Conservation (phyloP, 2,113 vertebrate species). For the Coryphaenoides rupestris region DNA sequence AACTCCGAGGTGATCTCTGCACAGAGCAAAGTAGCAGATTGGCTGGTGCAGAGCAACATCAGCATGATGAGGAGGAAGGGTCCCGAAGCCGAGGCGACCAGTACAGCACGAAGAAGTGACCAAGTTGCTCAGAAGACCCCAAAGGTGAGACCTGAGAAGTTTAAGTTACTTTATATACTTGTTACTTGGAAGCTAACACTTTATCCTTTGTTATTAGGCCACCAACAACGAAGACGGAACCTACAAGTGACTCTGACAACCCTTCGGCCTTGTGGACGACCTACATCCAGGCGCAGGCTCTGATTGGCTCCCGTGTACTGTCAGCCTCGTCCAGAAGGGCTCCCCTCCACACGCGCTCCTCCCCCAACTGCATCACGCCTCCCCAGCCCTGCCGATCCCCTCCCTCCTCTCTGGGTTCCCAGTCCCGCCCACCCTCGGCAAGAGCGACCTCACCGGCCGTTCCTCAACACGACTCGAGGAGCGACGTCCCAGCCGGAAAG, state of each 20-base stretch:
- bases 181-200: background rate
- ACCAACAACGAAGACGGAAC: conserved; percentile 79
- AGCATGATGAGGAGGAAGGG: conserved; percentile 79
- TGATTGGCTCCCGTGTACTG: conserved; percentile 9
- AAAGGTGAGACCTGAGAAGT: conserved; percentile 49
- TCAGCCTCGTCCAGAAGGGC: conserved; percentile 22
- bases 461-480: conserved; percentile 80
- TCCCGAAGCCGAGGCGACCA: conserved; percentile 75
- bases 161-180: conserved; percentile 1
- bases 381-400: conserved; percentile 25
- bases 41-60: conserved; percentile 91
- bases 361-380: conserved; percentile 35
- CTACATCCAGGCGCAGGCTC: conserved; percentile 35
- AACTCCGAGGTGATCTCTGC: conserved; percentile 82
- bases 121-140: conserved; percentile 69
- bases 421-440: conserved; percentile 71
- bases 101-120: conserved; percentile 83
- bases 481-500: conserved; percentile 83
- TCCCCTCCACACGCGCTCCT: conserved; percentile 12
- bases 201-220: conserved; percentile 63
- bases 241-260: conserved; percentile 78
- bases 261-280: conserved; percentile 54
- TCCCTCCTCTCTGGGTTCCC: conserved; percentile 54
- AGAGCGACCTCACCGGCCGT: conserved; percentile 85
- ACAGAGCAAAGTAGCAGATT: conserved; percentile 92